phyloP scores from a whole-genome alignment of 2,797 vertebrate species.

The Xerus rutilus region DNA sequence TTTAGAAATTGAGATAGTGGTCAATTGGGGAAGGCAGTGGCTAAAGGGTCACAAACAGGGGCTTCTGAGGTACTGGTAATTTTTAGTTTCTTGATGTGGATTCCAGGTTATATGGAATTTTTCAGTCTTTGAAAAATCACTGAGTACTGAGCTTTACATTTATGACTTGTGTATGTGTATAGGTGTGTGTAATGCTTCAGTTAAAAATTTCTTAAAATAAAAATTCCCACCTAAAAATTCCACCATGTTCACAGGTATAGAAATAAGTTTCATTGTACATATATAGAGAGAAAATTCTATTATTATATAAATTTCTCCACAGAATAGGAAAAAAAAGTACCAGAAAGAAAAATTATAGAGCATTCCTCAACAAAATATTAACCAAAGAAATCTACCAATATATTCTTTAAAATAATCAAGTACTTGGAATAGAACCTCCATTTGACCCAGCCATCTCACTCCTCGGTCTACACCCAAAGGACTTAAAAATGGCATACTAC shows the following conservation, averaged over 20 bases:
- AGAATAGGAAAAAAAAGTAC: constrained; percentile 8
- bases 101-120: not conserved
- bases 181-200: not conserved
- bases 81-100: not conserved
- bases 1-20: not conserved
- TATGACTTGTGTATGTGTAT: not conserved
- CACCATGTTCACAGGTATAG: not conserved
- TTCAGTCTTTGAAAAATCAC: constrained; percentile 38
- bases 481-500: too few species aligned
- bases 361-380: constrained; percentile 19
- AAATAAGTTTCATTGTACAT: not conserved
- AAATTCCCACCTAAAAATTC: not conserved
- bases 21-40: not conserved
- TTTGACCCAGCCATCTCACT: too few species aligned
- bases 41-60: not conserved
- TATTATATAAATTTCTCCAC: not conserved
- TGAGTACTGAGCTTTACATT: not conserved
- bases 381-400: not conserved
- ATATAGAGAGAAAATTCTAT: not conserved
- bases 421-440: too few species aligned
- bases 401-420: constrained; percentile 22
- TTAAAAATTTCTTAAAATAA: not conserved
- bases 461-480: too few species aligned
- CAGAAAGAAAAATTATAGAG: not conserved
- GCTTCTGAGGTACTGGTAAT: not conserved